Base-by-base conservation (phyloP, 1,140 invertebrate genomes). In the Drosophila grimshawi region DNA sequence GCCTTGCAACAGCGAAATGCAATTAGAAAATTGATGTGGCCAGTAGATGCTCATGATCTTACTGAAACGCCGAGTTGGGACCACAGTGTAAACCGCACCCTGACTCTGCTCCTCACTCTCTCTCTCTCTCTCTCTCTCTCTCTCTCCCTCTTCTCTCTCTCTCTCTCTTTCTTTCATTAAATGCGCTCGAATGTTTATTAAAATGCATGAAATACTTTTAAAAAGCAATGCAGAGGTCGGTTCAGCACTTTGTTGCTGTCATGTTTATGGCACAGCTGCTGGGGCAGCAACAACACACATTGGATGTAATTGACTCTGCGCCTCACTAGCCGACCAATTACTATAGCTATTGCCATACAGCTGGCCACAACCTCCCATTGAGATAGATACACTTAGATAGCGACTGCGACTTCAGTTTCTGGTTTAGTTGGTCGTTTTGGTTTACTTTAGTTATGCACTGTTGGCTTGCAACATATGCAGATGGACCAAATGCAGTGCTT, bases 11-110 rank as follows among this genome's bases (percentile, higher is more conserved):
- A 80, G 78, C 76, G 65, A 86, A 86, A 86, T 83, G 83, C 83
- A 86, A 86, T 86, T 86, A 86, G 83, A 86, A 83, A 83, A 86
- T 89, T 89, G 72, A 88, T 86, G 83, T 80, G 83, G 83, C 80
- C 65, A 77, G 52, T 33, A 45, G 37, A 43, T 11, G 60, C 60
- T 62, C 32, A 55, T 69, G 59, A 30, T 68, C 61, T 39, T 72
- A 52, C 30, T 57, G 37, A 60, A 45, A 65, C 33, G 61, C 51
- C 11, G 52, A 49, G 37, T 56, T 68, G 51, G 8, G 35, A 60
- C 69, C 69, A 60, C 64, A 75, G 1, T 46, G 45, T 33, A 55
- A 51, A 69, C 71, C 71, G 62, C 71, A 74, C 65, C 37, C 30
- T 19, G 37, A 32, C 39, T 46, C 30, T 32, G 30, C 29, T 19